A percentile compares a stretch with the other conserved stretches of the same genome.
phyloP scores from a whole-genome alignment of 2,797 vertebrate genomes.

The Falco biarmicus region DNA sequence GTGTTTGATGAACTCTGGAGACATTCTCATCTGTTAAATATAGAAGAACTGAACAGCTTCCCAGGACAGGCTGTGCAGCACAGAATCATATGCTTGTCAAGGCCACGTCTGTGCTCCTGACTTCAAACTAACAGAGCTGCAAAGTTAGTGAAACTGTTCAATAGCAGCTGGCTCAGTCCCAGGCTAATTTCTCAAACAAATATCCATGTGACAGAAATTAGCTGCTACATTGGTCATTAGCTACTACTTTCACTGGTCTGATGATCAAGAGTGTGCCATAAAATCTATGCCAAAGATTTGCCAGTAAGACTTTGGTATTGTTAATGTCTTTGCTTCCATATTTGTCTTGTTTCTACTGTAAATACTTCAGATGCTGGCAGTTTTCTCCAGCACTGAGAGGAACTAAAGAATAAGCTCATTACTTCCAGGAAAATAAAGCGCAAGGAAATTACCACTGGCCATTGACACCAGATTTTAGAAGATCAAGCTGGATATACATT shows the following conservation, averaged over 20 bases:
- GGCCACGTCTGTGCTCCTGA: conserved; percentile 15
- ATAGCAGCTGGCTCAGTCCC: neutral
- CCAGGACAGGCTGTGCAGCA: conserved; percentile 30
- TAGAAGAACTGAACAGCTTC: conserved; percentile 35
- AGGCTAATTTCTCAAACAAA: conserved; percentile 34
- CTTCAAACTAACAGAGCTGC: conserved; percentile 41
- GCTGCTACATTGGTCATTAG: conserved; percentile 5
- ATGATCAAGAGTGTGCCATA: neutral
- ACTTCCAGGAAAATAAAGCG: neutral
- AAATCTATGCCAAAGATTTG: neutral
- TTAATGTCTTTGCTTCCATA: neutral
- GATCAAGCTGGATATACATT: neutral
- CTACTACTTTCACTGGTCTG: neutral
- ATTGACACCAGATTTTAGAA: neutral
- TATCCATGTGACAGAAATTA: conserved; percentile 46
- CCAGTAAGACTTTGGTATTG: neutral
- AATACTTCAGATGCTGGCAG: neutral
- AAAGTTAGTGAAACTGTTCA: conserved; percentile 20
- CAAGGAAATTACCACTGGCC: neutral
- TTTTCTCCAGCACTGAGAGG: neutral
- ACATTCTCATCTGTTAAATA: conserved; percentile 58
- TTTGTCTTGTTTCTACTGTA: neutral
- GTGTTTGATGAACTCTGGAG: conserved; percentile 42
- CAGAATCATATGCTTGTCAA: conserved; percentile 29
- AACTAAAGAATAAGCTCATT: neutral